These are phyloP conservation scores for Anhinga anhinga DNA, from an alignment of 2,113 vertebrate genomes.

Conservation along the genomic window DNA sequence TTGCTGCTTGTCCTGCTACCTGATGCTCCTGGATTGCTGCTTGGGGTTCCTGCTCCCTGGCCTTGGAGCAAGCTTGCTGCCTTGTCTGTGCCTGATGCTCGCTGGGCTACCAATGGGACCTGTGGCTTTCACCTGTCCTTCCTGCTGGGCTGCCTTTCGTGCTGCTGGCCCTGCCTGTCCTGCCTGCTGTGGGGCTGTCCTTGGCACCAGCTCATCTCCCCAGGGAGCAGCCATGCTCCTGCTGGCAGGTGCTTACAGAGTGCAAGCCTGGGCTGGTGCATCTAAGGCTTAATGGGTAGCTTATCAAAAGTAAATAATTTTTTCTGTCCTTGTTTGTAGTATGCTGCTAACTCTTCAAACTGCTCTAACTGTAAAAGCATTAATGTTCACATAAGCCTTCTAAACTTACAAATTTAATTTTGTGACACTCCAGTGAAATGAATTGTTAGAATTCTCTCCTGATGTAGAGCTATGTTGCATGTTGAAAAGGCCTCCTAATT, in stretches of 20 bases:
- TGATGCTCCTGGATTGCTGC: background rate
- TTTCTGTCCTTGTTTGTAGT: background rate
- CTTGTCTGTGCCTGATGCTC: background rate
- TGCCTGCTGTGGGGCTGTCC: background rate
- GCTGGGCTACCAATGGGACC: background rate
- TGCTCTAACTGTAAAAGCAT: background rate
- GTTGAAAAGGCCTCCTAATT: background rate
- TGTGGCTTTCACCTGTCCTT: background rate
- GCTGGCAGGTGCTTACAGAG: background rate
- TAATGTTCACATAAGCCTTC: background rate
- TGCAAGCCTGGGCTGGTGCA: background rate
- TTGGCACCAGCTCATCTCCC: background rate
- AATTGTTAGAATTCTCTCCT: background rate
- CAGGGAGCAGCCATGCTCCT: background rate
- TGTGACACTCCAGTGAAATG: background rate
- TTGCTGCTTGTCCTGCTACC: background rate
- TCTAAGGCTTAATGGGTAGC: background rate
- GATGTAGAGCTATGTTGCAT: background rate
- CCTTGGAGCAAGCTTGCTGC: background rate
- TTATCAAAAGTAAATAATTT: background rate
- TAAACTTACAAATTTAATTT: background rate
- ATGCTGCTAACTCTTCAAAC: background rate
- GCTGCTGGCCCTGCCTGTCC: background rate
- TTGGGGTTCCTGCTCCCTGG: background rate
- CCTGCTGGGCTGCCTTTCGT: background rate